Conservation (phyloP, 2,797 vertebrate species). For the Scolopax bukidnonensis region DNA sequence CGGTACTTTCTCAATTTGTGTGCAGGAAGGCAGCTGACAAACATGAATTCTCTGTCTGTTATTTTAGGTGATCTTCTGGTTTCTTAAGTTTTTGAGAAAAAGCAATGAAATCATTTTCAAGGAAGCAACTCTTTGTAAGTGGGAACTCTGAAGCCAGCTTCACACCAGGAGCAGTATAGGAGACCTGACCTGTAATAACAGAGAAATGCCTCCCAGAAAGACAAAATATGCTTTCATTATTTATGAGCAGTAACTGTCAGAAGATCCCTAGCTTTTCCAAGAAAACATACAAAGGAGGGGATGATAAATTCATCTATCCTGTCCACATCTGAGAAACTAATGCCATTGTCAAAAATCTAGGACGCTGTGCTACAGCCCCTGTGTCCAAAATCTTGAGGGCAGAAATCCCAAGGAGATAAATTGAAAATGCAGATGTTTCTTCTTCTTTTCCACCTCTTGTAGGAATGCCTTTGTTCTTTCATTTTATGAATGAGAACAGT, state of each 20-base stretch:
- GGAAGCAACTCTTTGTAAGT: neutral
- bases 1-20: neutral
- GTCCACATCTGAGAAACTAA: neutral
- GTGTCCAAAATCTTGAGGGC: neutral
- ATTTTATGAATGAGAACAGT: neutral
- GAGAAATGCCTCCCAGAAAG: neutral
- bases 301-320: neutral
- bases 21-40: neutral
- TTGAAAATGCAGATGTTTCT: neutral
- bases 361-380: fast-evolving
- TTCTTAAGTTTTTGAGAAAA: neutral
- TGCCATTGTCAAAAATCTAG: neutral
- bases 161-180: neutral
- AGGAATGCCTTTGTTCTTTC: neutral
- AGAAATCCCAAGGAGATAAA: neutral
- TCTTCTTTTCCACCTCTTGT: neutral
- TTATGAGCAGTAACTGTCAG: neutral
- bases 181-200: neutral
- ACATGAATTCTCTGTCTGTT: neutral
- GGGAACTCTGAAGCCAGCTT: neutral
- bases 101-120: neutral
- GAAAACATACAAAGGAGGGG: neutral
- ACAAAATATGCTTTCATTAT: neutral
- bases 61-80: neutral
- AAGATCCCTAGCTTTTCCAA: neutral